Evolutionary conservation across 2,113 vertebrate species (phyloP).

Genomic region (Physeter macrocephalus): DNA sequence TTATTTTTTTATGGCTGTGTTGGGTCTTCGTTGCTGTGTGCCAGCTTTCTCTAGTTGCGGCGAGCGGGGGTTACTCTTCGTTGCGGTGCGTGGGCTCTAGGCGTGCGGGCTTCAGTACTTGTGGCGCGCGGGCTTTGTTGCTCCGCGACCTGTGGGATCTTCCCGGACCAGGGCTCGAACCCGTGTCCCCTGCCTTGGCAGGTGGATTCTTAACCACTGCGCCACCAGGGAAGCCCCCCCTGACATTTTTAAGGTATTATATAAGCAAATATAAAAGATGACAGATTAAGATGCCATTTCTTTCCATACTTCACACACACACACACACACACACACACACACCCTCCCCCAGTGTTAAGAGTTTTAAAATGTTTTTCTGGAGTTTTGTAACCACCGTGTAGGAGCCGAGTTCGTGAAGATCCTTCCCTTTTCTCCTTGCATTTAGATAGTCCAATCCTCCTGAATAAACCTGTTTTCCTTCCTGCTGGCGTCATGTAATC

Average conservation of each 20-base stretch:
- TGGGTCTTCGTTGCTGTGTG: too few species aligned
- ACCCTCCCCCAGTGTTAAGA: neutral
- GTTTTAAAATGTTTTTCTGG: neutral
- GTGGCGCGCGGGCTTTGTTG: too few species aligned
- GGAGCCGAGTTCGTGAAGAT: neutral
- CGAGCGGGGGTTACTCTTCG: too few species aligned
- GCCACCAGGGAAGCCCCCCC: too few species aligned
- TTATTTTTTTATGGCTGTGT: too few species aligned
- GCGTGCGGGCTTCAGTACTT: too few species aligned
- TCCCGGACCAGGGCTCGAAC: too few species aligned
- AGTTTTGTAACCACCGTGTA: neutral
- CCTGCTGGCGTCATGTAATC: neutral
- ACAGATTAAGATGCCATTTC: neutral
- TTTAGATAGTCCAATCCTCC: neutral
- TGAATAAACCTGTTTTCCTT: neutral
- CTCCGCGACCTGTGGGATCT: too few species aligned
- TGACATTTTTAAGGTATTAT: neutral
- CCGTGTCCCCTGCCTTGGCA: too few species aligned
- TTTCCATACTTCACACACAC: neutral
- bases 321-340: rapidly evolving
- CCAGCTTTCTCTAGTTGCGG: too few species aligned
- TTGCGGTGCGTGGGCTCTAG: too few species aligned
- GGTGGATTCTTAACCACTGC: too few species aligned
- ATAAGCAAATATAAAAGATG: neutral
- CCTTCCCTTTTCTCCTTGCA: neutral